These are phyloP conservation scores for Heteromyza rotundicornis DNA, from an alignment of 2,888 invertebrate species.

Conservation along the genomic window DNA sequence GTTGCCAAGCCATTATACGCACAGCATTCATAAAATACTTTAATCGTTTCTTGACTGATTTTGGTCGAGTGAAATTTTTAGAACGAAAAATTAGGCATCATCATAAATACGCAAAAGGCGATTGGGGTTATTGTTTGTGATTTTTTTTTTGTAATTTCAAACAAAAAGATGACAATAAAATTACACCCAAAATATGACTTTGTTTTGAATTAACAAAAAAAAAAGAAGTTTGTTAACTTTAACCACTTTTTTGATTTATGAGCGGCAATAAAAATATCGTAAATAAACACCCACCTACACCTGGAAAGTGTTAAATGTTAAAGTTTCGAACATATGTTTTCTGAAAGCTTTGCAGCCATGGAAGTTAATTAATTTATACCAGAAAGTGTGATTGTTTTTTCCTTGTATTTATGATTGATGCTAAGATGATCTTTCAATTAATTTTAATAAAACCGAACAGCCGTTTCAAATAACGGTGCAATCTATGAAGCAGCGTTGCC, in stretches of 20 bases:
- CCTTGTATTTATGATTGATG: too few species aligned
- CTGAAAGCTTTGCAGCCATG: too few species aligned
- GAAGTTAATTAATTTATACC: too few species aligned
- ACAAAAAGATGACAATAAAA: constrained; percentile 8
- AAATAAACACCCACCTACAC: constrained; percentile 10
- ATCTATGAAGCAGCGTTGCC: too few species aligned
- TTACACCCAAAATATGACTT: constrained; percentile 2
- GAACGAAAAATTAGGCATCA: neutral
- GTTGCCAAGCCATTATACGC: too few species aligned
- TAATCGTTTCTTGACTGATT: constrained; percentile 10
- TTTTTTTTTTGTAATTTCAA: neutral
- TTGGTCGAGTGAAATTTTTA: constrained; percentile 11
- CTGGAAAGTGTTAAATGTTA: too few species aligned
- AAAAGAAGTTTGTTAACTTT: too few species aligned
- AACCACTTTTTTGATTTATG: constrained; percentile 13
- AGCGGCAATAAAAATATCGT: neutral
- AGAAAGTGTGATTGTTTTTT: too few species aligned
- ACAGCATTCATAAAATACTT: neutral
- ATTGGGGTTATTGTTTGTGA: neutral
- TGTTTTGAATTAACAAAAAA: neutral
- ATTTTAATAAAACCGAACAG: too few species aligned
- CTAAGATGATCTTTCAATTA: too few species aligned
- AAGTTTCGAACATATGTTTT: too few species aligned
- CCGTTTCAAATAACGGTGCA: too few species aligned
- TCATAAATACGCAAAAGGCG: constrained; percentile 7